Percentiles rank a stretch among this genome's conserved stretches.
These are phyloP conservation scores for Galagoides demidoff DNA, from an alignment of 2,797 vertebrate genomes.

Conservation along the genomic window DNA sequence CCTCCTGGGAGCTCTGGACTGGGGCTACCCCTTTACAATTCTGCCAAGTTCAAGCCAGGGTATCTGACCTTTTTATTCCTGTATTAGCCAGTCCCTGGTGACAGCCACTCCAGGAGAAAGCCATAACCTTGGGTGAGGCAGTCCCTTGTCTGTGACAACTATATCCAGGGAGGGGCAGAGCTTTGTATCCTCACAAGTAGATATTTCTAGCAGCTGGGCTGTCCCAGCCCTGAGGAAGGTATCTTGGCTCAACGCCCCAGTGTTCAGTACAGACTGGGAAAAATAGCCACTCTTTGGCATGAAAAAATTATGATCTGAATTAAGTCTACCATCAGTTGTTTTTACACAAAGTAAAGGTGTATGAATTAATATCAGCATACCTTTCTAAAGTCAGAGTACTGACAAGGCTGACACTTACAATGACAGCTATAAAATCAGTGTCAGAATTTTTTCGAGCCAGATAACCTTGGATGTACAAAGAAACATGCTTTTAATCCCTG, in stretches of 20 bases:
- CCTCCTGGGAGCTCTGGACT: neutral
- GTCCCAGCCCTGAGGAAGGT: neutral
- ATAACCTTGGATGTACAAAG: neutral
- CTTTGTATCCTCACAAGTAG: neutral
- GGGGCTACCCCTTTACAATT: neutral
- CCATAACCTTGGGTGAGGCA: neutral
- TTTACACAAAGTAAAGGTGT: neutral
- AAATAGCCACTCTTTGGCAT: neutral
- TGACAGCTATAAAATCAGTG: conserved; percentile 17
- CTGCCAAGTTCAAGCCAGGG: neutral
- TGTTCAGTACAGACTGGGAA: neutral
- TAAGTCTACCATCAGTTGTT: neutral
- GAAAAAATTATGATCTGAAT: neutral
- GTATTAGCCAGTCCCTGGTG: neutral
- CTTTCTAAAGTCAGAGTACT: conserved; percentile 3
- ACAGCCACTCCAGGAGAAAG: neutral
- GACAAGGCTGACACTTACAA: neutral
- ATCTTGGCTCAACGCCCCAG: neutral
- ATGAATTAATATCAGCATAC: neutral
- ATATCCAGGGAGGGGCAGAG: neutral
- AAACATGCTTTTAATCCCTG: conserved; percentile 9
- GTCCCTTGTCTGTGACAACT: neutral
- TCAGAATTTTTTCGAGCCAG: conserved; percentile 39
- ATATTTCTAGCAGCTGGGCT: neutral
- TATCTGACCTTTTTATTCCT: neutral